These are phyloP conservation scores for Eupithecia subfuscata DNA, from an alignment of 2,888 invertebrate genomes.

Conservation along the genomic window DNA sequence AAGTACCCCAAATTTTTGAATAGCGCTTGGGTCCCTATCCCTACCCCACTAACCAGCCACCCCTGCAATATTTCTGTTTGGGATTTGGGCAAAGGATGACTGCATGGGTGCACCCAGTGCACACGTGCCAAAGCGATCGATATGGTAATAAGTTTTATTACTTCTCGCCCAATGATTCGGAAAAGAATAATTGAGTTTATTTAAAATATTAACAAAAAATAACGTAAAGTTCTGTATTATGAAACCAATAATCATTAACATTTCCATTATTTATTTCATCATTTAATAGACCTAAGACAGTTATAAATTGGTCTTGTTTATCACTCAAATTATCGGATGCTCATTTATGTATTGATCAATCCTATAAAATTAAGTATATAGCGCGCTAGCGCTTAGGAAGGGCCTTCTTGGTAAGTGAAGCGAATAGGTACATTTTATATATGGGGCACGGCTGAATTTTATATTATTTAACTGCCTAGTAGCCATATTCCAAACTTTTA, in stretches of 20 bases:
- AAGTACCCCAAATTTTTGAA: slow-evolving; percentile 13
- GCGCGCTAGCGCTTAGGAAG: not conserved
- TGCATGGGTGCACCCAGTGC: slow-evolving; percentile 19
- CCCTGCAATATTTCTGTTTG: slow-evolving; percentile 25
- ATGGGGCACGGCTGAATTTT: not conserved
- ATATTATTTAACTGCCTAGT: not conserved
- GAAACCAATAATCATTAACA: not conserved
- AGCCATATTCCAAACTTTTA: not conserved
- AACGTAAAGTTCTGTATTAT: not conserved
- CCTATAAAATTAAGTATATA: not conserved
- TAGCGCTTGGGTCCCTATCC: slow-evolving; percentile 3
- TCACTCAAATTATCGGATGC: not conserved
- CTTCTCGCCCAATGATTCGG: slow-evolving; percentile 21
- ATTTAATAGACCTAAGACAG: not conserved
- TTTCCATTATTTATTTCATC: not conserved
- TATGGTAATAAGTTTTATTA: slow-evolving; percentile 28
- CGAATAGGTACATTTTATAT: not conserved
- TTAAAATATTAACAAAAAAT: not conserved
- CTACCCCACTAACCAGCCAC: not conserved
- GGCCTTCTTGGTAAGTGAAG: not conserved
- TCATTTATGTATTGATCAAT: not conserved
- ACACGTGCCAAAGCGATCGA: slow-evolving; percentile 27
- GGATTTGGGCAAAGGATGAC: slow-evolving; percentile 13
- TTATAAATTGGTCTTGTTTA: not conserved
- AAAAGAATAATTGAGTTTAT: slow-evolving; percentile 10